Evolutionary conservation across 2,113 vertebrate species (phyloP).

Genomic region (Hippocampus comes): DNA sequence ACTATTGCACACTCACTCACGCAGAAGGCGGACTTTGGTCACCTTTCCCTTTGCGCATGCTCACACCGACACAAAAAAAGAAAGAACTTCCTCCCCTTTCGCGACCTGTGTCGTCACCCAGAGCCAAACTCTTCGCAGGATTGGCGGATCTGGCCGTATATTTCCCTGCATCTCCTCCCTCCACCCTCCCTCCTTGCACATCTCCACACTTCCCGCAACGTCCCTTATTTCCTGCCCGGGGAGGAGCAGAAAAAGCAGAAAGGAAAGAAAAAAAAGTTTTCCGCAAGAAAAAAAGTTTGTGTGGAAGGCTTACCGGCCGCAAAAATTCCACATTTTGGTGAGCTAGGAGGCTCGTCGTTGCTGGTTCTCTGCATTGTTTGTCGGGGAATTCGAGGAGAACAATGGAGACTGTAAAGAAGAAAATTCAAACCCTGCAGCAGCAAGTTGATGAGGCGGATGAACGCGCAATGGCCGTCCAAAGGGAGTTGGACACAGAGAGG

Average conservation of each 20-base stretch:
- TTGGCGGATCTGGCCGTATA: constrained; percentile 69
- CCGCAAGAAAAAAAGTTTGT: constrained; percentile 10
- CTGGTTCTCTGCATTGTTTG: background rate
- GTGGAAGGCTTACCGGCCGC: background rate
- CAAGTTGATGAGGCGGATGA: constrained; percentile 90
- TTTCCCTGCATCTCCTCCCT: constrained; percentile 55
- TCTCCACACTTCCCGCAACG: constrained; percentile 43
- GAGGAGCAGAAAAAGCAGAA: constrained; percentile 9
- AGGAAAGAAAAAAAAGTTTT: constrained; percentile 23
- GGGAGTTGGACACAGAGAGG: constrained; percentile 82
- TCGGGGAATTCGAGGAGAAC: constrained; percentile 10
- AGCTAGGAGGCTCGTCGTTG: background rate
- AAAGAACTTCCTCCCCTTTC: constrained; percentile 39
- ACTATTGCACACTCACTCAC: background rate
- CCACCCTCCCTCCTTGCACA: constrained; percentile 50
- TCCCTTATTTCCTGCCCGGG: constrained; percentile 58
- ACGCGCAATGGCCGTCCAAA: constrained; percentile 80
- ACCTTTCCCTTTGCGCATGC: constrained; percentile 5
- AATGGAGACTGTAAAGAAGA: constrained; percentile 87
- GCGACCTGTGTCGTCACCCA: constrained; percentile 67
- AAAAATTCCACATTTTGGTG: background rate
- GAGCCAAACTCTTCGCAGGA: constrained; percentile 58
- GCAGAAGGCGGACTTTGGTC: background rate
- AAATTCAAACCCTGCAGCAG: constrained; percentile 85
- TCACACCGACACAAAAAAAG: constrained; percentile 29